Evolutionary conservation across 2,888 invertebrate species (phyloP), one percentile per base, ranked within the genome.

Genomic region (Eilema griseolum): DNA sequence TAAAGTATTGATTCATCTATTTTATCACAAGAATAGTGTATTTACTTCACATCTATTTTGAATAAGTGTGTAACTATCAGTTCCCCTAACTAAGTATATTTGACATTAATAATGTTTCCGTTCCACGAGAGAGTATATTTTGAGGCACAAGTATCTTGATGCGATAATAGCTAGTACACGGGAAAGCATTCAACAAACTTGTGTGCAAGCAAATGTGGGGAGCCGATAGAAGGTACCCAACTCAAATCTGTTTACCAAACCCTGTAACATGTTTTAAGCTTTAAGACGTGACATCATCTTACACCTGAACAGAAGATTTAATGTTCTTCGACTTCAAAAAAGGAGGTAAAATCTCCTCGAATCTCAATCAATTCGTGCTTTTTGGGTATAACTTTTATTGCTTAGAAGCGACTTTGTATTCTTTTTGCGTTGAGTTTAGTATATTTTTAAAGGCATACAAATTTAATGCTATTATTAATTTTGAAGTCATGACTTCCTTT

Each of bases 111-210:
- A 77, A 75, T 73, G 69, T 70, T 64, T 61, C 31, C 23, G 57
- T 23, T 57, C 61, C 26, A 57, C 37, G 62, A 59, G 66, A 60
- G 60, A 63, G 46, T 79, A 61, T 63, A 72, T 78, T 72, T 82
- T 79, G 80, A 81, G 76, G 74, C 72, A 69, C 77, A 75, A 79
- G 81, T 85, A 83, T 84, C 85, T 87, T 91, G 89, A 93, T 91
- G 84, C 88, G 89, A 90, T 94, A 92, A 93, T 91, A 90, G 90
- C 74, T 74, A 73, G 85, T 86, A 94, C 94, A 94, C 83, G 92
- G 81, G 90, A 93, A 94, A 93, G 89, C 93, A 86, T 93, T 94
- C 90, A 92, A 87, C 86, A 88, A 91, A 89, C 90, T 92, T 91
- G 89, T 87, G 81, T 83, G 76, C 78, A 81, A 80, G 81, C 81